Evolutionary conservation across 2,797 vertebrate species (phyloP).

Genomic region (Trachurus trachurus): DNA sequence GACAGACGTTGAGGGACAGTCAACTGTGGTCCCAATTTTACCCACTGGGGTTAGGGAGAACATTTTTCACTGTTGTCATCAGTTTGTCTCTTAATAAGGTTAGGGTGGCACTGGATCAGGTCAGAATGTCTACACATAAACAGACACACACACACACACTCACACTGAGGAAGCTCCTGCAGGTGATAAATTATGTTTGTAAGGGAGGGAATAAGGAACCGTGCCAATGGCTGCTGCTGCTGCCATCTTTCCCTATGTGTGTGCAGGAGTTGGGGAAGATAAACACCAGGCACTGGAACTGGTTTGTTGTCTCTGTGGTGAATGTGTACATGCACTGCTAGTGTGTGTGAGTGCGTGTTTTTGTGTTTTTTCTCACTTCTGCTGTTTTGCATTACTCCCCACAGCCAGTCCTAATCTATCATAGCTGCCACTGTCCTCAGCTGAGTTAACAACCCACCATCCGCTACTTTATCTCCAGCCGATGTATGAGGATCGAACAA

Average conservation of each 20-base stretch:
- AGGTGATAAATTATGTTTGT: conserved; percentile 81
- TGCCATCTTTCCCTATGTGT: conserved; percentile 63
- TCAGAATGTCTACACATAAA: conserved; percentile 47
- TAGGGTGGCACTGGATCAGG: conserved; percentile 68
- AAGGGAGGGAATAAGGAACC: conserved; percentile 56
- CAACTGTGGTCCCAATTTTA: conserved; percentile 34
- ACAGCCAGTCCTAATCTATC: conserved; percentile 66
- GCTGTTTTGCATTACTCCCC: conserved; percentile 65
- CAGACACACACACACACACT: conserved; percentile 28
- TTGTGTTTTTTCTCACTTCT: conserved; percentile 21
- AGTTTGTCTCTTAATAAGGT: conserved; percentile 78
- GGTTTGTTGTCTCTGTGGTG: conserved; percentile 60
- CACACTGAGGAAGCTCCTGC: conserved; percentile 53
- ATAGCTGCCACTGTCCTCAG: conserved; percentile 55
- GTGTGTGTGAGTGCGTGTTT: conserved; percentile 38
- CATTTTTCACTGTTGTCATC: conserved; percentile 70
- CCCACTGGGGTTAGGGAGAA: conserved; percentile 26
- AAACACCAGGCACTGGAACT: conserved; percentile 65
- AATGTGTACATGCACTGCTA: conserved; percentile 37
- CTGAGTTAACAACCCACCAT: conserved; percentile 55
- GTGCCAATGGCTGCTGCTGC: conserved; percentile 65
- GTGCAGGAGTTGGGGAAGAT: conserved; percentile 61
- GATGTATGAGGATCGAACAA: conserved; percentile 49
- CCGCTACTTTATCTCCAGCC: conserved; percentile 47
- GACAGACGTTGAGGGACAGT: conserved; percentile 47